These are phyloP conservation scores for Lepilemur septentrionalis DNA, from an alignment of 2,797 vertebrate genomes.

Conservation along the genomic window DNA sequence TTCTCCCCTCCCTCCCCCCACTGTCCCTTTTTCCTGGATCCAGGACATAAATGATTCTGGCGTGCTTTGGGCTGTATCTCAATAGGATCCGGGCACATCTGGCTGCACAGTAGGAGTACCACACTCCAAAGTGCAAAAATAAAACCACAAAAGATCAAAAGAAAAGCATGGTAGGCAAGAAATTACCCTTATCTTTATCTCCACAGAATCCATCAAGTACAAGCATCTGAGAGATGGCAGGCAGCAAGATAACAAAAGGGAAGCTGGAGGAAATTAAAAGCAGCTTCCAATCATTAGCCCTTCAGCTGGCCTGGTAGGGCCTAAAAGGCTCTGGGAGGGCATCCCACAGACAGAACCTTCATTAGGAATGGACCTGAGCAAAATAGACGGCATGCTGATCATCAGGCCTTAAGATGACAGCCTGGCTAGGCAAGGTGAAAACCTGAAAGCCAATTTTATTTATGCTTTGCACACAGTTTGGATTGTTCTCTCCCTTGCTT, in stretches of 20 bases:
- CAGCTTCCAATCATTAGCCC: conserved; percentile 77
- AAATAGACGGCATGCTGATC: conserved; percentile 51
- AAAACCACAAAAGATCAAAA: conserved; percentile 82
- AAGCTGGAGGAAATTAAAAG: conserved; percentile 80
- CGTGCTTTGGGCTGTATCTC: conserved; percentile 79
- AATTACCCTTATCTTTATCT: conserved; percentile 84
- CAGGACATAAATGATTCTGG: conserved; percentile 69
- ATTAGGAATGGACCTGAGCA: conserved; percentile 47
- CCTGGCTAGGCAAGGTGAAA: background rate
- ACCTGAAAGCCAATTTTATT: conserved; percentile 24
- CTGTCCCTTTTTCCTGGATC: conserved; percentile 16
- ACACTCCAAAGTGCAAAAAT: conserved; percentile 84
- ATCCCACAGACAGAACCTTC: conserved; percentile 66
- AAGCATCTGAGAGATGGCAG: conserved; percentile 75
- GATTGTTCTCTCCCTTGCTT: background rate
- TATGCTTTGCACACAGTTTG: background rate
- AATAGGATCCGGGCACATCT: conserved; percentile 85
- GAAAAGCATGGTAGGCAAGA: conserved; percentile 80
- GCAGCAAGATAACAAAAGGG: conserved; percentile 74
- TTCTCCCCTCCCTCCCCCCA: fast-evolving
- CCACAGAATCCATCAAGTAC: conserved; percentile 78
- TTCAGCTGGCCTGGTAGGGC: conserved; percentile 65
- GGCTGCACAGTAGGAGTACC: conserved; percentile 83
- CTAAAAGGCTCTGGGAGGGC: conserved; percentile 68
- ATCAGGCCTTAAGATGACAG: conserved; percentile 47